A percentile compares a stretch with the other conserved stretches of the same genome.
Conservation (phyloP, 2,797 vertebrate species). For the Mastacembelus armatus region DNA sequence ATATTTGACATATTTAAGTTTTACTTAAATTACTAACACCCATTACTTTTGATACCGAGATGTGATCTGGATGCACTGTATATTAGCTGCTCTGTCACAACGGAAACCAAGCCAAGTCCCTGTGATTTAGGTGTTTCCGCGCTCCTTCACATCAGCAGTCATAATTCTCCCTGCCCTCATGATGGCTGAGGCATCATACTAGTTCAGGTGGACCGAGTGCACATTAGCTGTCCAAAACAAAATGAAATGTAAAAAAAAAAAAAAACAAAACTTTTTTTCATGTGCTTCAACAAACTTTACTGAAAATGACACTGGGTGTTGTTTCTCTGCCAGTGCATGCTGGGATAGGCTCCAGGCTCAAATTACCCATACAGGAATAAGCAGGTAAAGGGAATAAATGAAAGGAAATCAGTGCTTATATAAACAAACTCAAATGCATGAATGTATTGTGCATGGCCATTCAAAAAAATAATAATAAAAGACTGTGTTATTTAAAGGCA, state of each 20-base stretch:
- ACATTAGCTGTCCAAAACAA: no score
- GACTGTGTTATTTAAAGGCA: conserved; percentile 36
- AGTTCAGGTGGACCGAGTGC: conserved; percentile 1
- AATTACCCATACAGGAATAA: conserved; percentile 43
- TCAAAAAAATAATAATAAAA: conserved; percentile 20
- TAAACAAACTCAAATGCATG: conserved; percentile 54
- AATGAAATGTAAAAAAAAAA: no score
- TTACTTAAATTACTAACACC: conserved; percentile 1
- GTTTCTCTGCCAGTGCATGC: conserved; percentile 34
- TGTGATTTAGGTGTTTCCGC: conserved; percentile 34
- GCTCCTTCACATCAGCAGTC: conserved; percentile 27
- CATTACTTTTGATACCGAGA: conserved; percentile 6
- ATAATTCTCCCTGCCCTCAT: conserved; percentile 22
- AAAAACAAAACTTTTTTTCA: neutral
- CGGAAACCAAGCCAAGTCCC: conserved; percentile 29
- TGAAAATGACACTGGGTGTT: neutral
- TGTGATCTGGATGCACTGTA: neutral
- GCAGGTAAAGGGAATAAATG: conserved; percentile 53
- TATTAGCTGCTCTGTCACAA: conserved; percentile 29
- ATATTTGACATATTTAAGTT: neutral
- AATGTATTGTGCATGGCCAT: conserved; percentile 31
- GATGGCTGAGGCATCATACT: conserved; percentile 1
- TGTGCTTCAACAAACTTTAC: neutral
- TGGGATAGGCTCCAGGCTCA: conserved; percentile 42
- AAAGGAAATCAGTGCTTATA: conserved; percentile 37